Base-by-base conservation (phyloP, 2,888 invertebrate genomes). In the Drosophila histrio region DNA sequence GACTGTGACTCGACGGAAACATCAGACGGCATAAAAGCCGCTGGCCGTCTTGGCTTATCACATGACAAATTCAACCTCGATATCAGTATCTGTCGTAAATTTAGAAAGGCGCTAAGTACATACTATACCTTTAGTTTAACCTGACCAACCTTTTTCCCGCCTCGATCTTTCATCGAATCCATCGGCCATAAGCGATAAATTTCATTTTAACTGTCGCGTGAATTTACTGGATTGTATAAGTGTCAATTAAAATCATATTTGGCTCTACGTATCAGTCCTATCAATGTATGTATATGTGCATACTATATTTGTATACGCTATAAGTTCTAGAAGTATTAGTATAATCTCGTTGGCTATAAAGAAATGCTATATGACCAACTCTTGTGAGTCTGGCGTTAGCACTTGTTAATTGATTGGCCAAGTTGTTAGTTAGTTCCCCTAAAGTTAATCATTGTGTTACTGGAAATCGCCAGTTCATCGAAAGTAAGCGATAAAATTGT, bases 181-280 rank as follows among this genome's bases (percentile, higher is more conserved):
- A n/a, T 9, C n/a, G 11, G 32, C 22, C 44, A 22, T 24, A 8
- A 11, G 39, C 21, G 58, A 47, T 70, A 53, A 34, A 38, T 22
- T 34, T 32, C 17, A 24, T 64, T 62, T 43, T 43, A 57, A 17
- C 52, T 62, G 39, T 41, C 38, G 30, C 30, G 22, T 36, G 30
- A 53, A 50, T 53, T 38, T 28, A 19, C 24, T 28, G 46, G 53
- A 59, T 62, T 80, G 78, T 79, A 88, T 64, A 88, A 75, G 53
- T 59, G 86, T 62, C 79, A 82, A 80, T 88, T 86, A 88, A 88
- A 80, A 79, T 61, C 66, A 52, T 65, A 86, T 80, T 80, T 85
- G 22, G 38, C 21, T 58, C 50, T 43, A 47, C 49, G 13, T 32
- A n/a, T 26, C 17, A 17, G 17, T 22, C 52, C 15, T 15, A 19